Conservation (phyloP, 2,797 vertebrate genomes). For the Brachymystax lenok region DNA sequence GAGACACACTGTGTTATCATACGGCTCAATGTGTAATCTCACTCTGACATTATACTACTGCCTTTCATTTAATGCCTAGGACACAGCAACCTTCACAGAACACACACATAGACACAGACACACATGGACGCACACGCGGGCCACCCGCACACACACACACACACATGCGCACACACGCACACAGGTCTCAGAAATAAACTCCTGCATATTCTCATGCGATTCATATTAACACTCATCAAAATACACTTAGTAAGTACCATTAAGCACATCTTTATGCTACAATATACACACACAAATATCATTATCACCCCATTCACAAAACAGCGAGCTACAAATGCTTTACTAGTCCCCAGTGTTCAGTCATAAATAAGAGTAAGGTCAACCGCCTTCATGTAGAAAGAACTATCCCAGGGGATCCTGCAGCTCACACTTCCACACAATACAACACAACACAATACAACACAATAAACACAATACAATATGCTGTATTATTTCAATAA, state of each 20-base stretch:
- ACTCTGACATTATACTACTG: conserved; percentile 17
- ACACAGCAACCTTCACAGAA: conserved; percentile 27
- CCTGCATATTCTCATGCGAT: background rate
- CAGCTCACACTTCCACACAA: conserved; percentile 31
- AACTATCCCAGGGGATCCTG: conserved; percentile 39
- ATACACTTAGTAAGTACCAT: background rate
- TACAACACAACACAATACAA: background rate
- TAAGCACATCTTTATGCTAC: background rate
- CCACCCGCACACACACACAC: background rate
- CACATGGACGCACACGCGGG: background rate
- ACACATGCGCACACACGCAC: background rate
- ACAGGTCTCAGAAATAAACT: background rate
- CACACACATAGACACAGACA: conserved; percentile 1
- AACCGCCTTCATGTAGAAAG: conserved; percentile 55
- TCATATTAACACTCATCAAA: background rate
- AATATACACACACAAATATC: background rate
- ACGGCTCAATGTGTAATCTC: conserved; percentile 21
- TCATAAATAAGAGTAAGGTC: conserved; percentile 65
- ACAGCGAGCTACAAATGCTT: conserved; percentile 58
- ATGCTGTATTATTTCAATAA: conserved; percentile 47
- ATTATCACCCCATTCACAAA: conserved; percentile 44
- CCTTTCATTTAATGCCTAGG: conserved; percentile 51
- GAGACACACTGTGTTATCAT: conserved; percentile 26
- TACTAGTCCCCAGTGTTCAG: conserved; percentile 45
- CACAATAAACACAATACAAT: background rate